These are phyloP conservation scores for Melipona bicolor DNA, from an alignment of 2,888 invertebrate genomes.

Conservation along the genomic window DNA sequence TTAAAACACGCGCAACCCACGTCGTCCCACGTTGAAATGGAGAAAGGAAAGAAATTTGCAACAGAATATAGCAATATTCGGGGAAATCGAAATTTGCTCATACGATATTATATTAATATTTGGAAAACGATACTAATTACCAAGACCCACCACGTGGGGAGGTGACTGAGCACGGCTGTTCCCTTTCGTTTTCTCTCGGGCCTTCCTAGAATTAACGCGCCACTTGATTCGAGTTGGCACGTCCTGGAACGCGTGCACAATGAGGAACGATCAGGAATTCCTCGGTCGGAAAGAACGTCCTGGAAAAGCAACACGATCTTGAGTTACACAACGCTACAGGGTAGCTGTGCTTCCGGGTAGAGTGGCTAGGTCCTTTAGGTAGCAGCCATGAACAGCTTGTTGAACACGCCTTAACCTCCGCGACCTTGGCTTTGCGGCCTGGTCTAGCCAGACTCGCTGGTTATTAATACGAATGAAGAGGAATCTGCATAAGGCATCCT, in stretches of 20 bases:
- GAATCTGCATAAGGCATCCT: conserved; percentile 57
- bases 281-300: background rate
- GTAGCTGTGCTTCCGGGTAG: conserved; percentile 50
- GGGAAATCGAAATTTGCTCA: too few species aligned
- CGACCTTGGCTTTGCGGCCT: conserved; percentile 58
- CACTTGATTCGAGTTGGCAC: background rate
- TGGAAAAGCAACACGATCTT: conserved; percentile 20
- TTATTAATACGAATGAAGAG: conserved; percentile 61
- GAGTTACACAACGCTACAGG: conserved; percentile 35
- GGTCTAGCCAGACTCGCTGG: conserved; percentile 32
- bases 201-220: background rate
- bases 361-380: conserved; percentile 47
- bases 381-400: conserved; percentile 63
- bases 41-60: too few species aligned
- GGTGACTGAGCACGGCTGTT: too few species aligned
- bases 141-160: too few species aligned
- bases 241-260: conserved; percentile 9
- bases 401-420: conserved; percentile 64
- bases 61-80: too few species aligned
- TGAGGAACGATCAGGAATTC: conserved; percentile 14
- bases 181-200: too few species aligned
- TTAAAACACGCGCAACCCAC: too few species aligned
- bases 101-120: too few species aligned
- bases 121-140: too few species aligned
- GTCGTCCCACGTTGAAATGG: too few species aligned